phyloP scores from a whole-genome alignment of 2,888 invertebrate species.

The Brachypalpus laphriformis region DNA sequence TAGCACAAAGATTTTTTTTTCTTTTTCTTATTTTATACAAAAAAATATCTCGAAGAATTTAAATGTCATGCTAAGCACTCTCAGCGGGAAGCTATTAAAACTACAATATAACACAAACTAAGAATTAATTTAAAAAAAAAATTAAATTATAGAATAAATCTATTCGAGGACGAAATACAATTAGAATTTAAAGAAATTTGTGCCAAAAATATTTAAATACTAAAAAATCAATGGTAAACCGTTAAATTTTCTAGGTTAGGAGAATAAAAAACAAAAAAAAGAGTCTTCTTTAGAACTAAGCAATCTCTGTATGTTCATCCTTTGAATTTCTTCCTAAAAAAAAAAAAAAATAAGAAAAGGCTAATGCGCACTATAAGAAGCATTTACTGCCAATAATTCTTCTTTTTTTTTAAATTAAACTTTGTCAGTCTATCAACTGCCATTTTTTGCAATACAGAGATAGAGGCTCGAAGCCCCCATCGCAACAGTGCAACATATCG shows the following conservation, averaged over 20 bases:
- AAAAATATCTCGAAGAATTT: neutral
- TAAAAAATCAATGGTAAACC: conserved; percentile 29
- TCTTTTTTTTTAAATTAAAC: conserved; percentile 2
- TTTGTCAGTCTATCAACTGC: conserved; percentile 49
- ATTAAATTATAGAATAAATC: too few relatives aligned
- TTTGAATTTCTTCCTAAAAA: conserved; percentile 32
- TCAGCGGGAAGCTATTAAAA: conserved; percentile 36
- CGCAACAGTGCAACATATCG: neutral
- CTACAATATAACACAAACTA: conserved; percentile 50
- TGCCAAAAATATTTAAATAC: conserved; percentile 74
- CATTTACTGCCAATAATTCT: conserved; percentile 7
- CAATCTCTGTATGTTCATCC: conserved; percentile 14
- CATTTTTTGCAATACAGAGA: conserved; percentile 23
- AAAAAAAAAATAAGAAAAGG: conserved; percentile 10
- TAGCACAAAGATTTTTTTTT: conserved; percentile 39
- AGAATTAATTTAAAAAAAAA: too few relatives aligned
- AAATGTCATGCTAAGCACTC: conserved; percentile 43
- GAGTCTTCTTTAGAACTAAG: conserved; percentile 1
- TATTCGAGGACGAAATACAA: conserved; percentile 54
- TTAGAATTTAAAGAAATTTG: conserved; percentile 72
- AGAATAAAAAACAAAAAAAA: conserved; percentile 8
- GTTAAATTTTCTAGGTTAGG: conserved; percentile 65
- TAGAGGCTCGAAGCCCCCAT: neutral
- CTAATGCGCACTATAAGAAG: conserved; percentile 31
- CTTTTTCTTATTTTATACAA: neutral